These are phyloP conservation scores for Mesorhabditis belari DNA, from an alignment of 2,888 invertebrate genomes.

Conservation along the genomic window DNA sequence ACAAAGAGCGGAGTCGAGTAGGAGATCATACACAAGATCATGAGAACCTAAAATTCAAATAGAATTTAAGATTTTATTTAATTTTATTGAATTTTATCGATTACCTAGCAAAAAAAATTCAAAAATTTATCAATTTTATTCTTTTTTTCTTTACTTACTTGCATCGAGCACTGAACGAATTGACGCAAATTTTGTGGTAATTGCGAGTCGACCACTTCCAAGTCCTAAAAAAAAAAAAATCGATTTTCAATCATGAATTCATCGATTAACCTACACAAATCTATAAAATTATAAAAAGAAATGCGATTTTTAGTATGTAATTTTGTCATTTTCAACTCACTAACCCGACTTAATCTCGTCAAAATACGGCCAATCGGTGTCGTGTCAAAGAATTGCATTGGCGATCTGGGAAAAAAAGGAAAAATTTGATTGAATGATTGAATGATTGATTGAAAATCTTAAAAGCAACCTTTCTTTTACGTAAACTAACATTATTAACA, in stretches of 20 bases:
- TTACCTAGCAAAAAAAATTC: neutral
- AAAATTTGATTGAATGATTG: too few relatives aligned
- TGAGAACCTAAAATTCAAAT: conserved; percentile 7
- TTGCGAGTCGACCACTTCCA: conserved; percentile 40
- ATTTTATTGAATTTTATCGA: neutral
- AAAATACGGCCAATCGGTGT: conserved; percentile 54
- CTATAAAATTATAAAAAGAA: too few relatives aligned
- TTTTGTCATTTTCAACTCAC: neutral
- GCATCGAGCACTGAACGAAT: conserved; percentile 17
- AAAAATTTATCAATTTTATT: neutral
- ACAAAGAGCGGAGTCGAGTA: conserved; percentile 33
- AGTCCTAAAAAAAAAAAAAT: conserved; percentile 21
- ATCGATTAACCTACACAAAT: too few relatives aligned
- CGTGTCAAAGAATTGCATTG: conserved; percentile 53
- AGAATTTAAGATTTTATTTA: neutral
- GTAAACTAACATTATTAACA: too few relatives aligned
- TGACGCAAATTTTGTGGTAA: conserved; percentile 30
- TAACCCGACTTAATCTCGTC: conserved; percentile 21
- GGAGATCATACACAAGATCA: conserved; percentile 23
- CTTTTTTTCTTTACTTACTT: too few relatives aligned
- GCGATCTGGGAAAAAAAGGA: conserved; percentile 32
- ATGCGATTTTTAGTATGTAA: too few relatives aligned
- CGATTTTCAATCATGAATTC: neutral
- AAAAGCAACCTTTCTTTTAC: too few relatives aligned
- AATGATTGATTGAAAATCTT: too few relatives aligned